Evolutionary conservation across 2,888 invertebrate genomes (phyloP), one percentile per base, ranked within the genome.

Genomic region (Pseudococcus jackbeardsleyi): DNA sequence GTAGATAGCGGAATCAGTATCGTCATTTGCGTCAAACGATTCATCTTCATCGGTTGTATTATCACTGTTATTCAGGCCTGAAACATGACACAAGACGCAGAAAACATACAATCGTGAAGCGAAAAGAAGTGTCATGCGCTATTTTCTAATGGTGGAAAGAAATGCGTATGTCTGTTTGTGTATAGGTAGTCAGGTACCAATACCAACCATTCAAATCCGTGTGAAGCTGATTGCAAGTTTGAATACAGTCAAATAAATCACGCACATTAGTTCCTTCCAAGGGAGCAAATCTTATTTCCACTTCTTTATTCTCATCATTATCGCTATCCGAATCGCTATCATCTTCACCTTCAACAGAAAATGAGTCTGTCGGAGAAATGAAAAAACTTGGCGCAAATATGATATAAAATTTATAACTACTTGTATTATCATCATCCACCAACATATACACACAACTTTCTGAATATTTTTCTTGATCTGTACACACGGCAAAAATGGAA

Each of bases 401-500:
- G 7, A 1, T 1, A 33, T 33, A 33, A 33, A 33, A 33, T 33
- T 33, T 33, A 3, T 3, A 33, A 33, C 26, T 33, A 87, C 87
- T 77, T 48, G 77, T 11, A 77, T 48, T 77, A 11, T 87, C 87
- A 50, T 87, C 87, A 48, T 87, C 39, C 11, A 87, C 87, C 9
- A 87, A 50, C 72, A 87, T 72, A 50, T 42, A 87, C 1, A 87
- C 26, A 26, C 87, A 87, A 33, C 42, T 50, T 26, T 87, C 87
- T 11, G 64, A 33, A 42, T 77, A 87, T 33, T 87, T 87, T 22
- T 87, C 87, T n/a, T 50, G 87, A 50, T 87, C 87, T 22, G 77
- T 87, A 46, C 77, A 87, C 8, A 87, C 87, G 72, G 87, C 87
- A 48, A 87, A 87, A 33, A 87, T 42, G 22, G 87, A 87, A 77